A percentile compares a stretch with the other conserved stretches of the same genome.
phyloP scores from a whole-genome alignment of 2,797 vertebrate species.

The Momotus momota region DNA sequence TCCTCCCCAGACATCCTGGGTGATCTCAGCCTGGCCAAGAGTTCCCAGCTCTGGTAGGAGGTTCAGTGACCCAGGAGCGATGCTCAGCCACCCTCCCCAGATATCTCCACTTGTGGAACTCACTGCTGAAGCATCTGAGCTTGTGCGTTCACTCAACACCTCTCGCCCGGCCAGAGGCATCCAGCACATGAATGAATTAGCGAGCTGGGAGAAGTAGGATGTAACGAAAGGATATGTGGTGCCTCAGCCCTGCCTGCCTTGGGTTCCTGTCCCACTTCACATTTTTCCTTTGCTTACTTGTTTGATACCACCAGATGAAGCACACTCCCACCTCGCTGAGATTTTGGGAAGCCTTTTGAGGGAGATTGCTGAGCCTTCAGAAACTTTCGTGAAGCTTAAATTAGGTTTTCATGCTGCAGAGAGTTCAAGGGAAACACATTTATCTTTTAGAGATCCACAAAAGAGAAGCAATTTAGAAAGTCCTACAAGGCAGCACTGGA shows the following conservation, averaged over 20 bases:
- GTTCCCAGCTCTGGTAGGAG: too few relatives aligned
- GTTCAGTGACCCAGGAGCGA: too few relatives aligned
- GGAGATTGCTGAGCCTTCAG: slow-evolving; percentile 19
- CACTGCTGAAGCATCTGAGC: background rate
- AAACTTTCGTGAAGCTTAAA: slow-evolving; percentile 5
- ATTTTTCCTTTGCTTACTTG: background rate
- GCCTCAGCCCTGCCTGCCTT: background rate
- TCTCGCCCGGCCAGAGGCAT: background rate
- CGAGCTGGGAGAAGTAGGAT: background rate
- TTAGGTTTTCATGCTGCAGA: background rate
- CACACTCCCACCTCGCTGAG: background rate
- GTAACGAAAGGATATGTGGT: fast-evolving
- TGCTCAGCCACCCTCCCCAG: background rate
- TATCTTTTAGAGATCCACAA: background rate
- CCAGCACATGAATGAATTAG: background rate
- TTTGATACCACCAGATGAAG: background rate
- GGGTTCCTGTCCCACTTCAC: background rate
- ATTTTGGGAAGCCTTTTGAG: background rate
- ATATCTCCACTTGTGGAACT: fast-evolving
- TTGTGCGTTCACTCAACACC: fast-evolving
- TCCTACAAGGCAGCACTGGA: fast-evolving
- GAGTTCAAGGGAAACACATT: background rate
- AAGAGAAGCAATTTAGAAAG: background rate
- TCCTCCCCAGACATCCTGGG: fast-evolving
- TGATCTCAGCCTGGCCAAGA: too few relatives aligned